These are phyloP conservation scores for Hypanus sabinus DNA, from an alignment of 2,113 vertebrate genomes.

Conservation along the genomic window DNA sequence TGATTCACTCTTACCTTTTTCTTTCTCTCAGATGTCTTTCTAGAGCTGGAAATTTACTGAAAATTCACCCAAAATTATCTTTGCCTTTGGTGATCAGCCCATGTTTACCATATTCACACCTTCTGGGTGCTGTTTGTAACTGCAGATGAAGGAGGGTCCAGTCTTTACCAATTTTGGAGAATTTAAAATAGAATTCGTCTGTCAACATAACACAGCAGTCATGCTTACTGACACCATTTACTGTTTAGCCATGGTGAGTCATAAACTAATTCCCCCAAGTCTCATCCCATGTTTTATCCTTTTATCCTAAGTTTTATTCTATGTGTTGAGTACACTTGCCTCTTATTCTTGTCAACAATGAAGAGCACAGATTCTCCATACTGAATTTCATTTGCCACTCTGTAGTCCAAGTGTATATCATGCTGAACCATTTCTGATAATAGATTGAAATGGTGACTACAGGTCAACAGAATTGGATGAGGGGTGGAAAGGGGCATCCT, in stretches of 20 bases:
- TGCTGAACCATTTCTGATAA: neutral
- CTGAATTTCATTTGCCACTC: neutral
- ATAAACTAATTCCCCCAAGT: neutral
- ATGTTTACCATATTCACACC: neutral
- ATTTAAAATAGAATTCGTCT: neutral
- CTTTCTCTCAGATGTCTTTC: neutral
- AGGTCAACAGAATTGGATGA: neutral
- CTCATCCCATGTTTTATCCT: neutral
- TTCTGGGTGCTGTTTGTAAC: neutral
- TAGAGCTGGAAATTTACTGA: neutral
- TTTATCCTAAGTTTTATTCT: neutral
- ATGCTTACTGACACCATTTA: neutral
- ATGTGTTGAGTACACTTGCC: neutral
- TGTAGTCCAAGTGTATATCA: neutral
- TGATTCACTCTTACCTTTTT: neutral
- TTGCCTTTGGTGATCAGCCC: neutral
- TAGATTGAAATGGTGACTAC: neutral
- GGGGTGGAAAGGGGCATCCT: too few relatives aligned
- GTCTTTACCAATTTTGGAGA: neutral
- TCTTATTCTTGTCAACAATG: neutral
- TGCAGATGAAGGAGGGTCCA: too few relatives aligned
- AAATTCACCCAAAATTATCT: neutral
- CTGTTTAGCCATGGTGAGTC: neutral
- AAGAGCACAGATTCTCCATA: neutral
- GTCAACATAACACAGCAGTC: neutral